phyloP scores from a whole-genome alignment of 2,888 invertebrate species.

The Eupeodes luniger region DNA sequence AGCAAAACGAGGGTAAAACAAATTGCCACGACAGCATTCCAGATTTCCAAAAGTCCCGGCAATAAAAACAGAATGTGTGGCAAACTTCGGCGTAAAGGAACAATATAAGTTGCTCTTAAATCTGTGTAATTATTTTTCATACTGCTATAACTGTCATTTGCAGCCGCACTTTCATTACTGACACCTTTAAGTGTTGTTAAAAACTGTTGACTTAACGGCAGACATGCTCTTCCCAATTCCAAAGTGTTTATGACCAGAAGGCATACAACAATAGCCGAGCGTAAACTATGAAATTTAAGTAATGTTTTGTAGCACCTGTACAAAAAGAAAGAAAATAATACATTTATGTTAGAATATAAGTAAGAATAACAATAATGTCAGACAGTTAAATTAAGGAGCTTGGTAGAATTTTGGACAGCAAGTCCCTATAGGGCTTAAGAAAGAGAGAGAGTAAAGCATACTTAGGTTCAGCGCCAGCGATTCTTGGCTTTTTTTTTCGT shows the following conservation, averaged over 20 bases:
- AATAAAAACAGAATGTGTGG: conserved; percentile 56
- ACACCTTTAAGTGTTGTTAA: conserved; percentile 51
- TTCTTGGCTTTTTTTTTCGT: not conserved
- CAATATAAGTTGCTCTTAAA: conserved; percentile 18
- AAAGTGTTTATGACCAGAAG: conserved; percentile 82
- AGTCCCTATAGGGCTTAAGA: conserved; percentile 13
- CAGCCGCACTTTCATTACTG: conserved; percentile 3
- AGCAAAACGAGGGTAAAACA: conserved; percentile 81
- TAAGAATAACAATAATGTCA: conserved; percentile 12
- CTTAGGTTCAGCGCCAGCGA: not conserved
- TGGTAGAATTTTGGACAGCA: conserved; percentile 5
- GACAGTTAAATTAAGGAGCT: conserved; percentile 18
- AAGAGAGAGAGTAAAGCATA: not conserved
- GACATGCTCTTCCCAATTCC: conserved; percentile 81
- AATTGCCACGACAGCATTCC: conserved; percentile 81
- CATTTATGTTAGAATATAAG: not conserved
- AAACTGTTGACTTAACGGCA: conserved; percentile 78
- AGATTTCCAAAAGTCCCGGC: conserved; percentile 79
- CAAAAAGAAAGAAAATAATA: conserved; percentile 29
- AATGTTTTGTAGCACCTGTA: conserved; percentile 81
- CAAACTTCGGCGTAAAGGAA: not conserved
- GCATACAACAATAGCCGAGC: conserved; percentile 81
- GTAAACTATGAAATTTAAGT: conserved; percentile 83
- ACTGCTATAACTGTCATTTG: conserved; percentile 63
- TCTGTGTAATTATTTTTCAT: conserved; percentile 48